Base-by-base conservation (phyloP, 2,797 vertebrate species). In the Novumbra hubbsi region DNA sequence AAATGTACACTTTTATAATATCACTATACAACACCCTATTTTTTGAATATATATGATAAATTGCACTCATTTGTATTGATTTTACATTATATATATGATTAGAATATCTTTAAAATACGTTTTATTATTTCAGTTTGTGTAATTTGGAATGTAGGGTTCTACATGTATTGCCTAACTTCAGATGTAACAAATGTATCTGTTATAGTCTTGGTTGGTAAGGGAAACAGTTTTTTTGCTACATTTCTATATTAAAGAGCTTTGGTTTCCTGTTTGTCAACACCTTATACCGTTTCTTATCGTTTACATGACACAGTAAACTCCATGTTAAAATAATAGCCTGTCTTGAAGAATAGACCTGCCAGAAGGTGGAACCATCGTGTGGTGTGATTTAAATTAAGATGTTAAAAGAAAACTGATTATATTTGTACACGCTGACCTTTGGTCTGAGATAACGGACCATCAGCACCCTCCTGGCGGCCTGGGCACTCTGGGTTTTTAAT, bases 321-420 rank as follows among this genome's bases (percentile, higher is more conserved):
- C 27, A 28, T 27, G 8, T 30, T 16, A 48, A 45, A 66, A 76
- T 78, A 76, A 78, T n/a, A 64, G 28, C 71, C 57, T 50, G 72
- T 57, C 19, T 15, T 78, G 76, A 82, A 68, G 72, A 49, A 86
- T 78, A 57, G 15, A 77, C 76, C 74, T 48, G 68, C 52, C 30
- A 81, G 84, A 85, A 81, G 79, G 72, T 57, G 79, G 70, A 57
- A 92, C 92, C 90, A 91, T 88, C 90, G 89, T 91, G 82, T 0
- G 79, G 87, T 86, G 85, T 83, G 82, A 82, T 76, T 89, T 83
- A 88, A 91, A 92, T 91, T 84, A 92, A 91, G 89, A 88, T 83
- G 89, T 90, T 91, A 91, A 91, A 90, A 90, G 91, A 92, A 92
- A 92, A 90, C 90, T 90, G 90, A 92, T 92, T 92, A 92, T 90